Percentiles rank a stretch among this genome's conserved stretches.
Conservation (phyloP, 2,113 vertebrate genomes). For the Mesitornis unicolor region DNA sequence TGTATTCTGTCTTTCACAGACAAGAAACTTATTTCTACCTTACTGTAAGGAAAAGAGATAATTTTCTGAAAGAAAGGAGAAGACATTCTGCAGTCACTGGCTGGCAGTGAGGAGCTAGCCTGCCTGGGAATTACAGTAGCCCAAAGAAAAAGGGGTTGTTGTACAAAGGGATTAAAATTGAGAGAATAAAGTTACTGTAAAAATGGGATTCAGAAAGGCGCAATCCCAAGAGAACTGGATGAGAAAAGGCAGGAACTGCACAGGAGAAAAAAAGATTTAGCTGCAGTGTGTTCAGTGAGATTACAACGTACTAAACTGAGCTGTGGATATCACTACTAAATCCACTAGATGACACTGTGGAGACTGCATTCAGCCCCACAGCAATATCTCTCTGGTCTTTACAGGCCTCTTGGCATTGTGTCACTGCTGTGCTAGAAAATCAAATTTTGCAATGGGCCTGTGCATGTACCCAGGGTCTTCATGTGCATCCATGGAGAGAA, state of each 20-base stretch:
- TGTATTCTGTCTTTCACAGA: not conserved
- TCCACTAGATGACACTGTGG: conserved; percentile 64
- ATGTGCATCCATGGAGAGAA: rapidly evolving
- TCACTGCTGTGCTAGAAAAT: not conserved
- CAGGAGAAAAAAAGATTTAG: not conserved
- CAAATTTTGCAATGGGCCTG: not conserved
- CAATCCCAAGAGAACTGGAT: not conserved
- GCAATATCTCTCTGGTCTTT: not conserved
- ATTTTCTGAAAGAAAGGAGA: not conserved
- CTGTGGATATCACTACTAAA: not conserved
- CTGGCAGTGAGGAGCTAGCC: not conserved
- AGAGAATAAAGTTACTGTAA: not conserved
- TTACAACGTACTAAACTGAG: not conserved
- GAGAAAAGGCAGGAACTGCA: not conserved
- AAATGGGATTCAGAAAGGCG: not conserved
- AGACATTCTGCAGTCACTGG: not conserved
- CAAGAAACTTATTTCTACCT: not conserved
- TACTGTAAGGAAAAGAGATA: not conserved
- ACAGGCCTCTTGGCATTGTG: not conserved
- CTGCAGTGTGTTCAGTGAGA: not conserved
- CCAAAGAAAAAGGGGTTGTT: not conserved
- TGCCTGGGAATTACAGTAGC: not conserved
- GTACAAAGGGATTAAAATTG: not conserved
- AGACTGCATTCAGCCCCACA: not conserved
- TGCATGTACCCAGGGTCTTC: not conserved